phyloP scores from a whole-genome alignment of 2,113 vertebrate genomes.

The Antennarius striatus region DNA sequence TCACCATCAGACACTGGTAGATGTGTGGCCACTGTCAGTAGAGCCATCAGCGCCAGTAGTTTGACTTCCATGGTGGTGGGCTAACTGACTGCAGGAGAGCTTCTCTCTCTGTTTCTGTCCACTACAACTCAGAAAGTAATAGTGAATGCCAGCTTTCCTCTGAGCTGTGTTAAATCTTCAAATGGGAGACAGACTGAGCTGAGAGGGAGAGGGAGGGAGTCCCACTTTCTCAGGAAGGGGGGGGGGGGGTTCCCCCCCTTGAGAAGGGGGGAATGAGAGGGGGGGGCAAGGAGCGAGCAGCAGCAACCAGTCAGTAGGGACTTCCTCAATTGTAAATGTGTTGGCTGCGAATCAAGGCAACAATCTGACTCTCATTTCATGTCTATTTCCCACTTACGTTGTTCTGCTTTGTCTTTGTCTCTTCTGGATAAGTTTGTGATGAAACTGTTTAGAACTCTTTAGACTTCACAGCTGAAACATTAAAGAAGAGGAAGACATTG shows the following conservation, averaged over 20 bases:
- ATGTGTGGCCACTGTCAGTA: conserved; percentile 80
- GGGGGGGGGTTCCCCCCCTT: conserved; percentile 1
- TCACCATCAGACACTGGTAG: conserved; percentile 66
- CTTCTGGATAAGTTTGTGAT: no score
- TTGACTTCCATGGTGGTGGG: conserved; percentile 85
- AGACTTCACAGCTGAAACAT: no score
- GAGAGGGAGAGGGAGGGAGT: conserved; percentile 54
- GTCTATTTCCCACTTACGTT: no score
- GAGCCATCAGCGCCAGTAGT: conserved; percentile 80
- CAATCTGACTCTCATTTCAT: conserved; percentile 28
- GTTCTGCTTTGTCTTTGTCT: no score
- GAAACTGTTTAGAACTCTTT: no score
- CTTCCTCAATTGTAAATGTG: conserved; percentile 73
- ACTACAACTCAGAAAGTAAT: conserved; percentile 73
- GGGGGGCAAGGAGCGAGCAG: conserved; percentile 23
- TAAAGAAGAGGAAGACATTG: no score
- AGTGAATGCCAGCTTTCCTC: conserved; percentile 65
- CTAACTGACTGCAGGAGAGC: conserved; percentile 47
- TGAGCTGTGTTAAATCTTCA: conserved; percentile 67
- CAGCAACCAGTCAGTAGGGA: conserved; percentile 36
- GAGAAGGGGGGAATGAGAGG: conserved; percentile 53
- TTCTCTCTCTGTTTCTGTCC: conserved; percentile 37
- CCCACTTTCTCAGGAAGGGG: conserved; percentile 62
- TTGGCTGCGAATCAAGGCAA: conserved; percentile 69
- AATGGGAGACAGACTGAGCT: conserved; percentile 43